Evolutionary conservation across 2,113 vertebrate genomes (phyloP), one percentile per base, ranked within the genome.

Genomic region (Rhinogobius similis): DNA sequence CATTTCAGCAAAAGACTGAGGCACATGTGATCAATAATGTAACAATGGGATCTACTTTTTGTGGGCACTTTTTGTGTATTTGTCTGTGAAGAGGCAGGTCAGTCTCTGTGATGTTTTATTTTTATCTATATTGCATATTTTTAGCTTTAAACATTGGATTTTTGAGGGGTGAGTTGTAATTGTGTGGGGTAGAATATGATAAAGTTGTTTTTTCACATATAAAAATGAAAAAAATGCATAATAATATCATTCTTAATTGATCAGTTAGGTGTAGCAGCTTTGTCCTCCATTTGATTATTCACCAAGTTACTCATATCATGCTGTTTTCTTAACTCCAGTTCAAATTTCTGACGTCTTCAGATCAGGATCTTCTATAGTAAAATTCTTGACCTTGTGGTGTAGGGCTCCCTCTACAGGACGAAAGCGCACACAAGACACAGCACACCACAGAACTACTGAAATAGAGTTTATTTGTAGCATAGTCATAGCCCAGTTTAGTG

Each of bases 71-170:
- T n/a, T 44, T 44, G 43, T 44, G 14, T 18, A 44, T 44, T 44
- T 80, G n/a, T 70, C 72, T 63, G 0, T 20, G 84, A 83, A 86
- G n/a, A n/a, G n/a, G n/a, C n/a, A n/a, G n/a, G n/a, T 82, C 76
- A 76, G 53, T 79, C 73, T 23, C 62, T 77, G 62, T 68, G 75
- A 82, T 13, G 2, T 16, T 14, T 44, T 20, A 20, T 46, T 46
- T 20, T 46, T 1, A 46, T 46, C 5, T 46, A 46, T 5, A 20
- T 46, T 20, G 16, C 43, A 18, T 43, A 43, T 43, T 46, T 46
- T 46, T 46, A 46, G 4, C 43, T 50, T 21, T 21, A 10, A 21
- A 21, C 20, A 8, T 48, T 48, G 20, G 1, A n/a, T 48, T 9
- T 48, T 50, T 50, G 46, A 46, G 43, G 43, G 43, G n/a, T n/a